Base-by-base conservation (phyloP, 2,113 vertebrate genomes). In the Limanda limanda region DNA sequence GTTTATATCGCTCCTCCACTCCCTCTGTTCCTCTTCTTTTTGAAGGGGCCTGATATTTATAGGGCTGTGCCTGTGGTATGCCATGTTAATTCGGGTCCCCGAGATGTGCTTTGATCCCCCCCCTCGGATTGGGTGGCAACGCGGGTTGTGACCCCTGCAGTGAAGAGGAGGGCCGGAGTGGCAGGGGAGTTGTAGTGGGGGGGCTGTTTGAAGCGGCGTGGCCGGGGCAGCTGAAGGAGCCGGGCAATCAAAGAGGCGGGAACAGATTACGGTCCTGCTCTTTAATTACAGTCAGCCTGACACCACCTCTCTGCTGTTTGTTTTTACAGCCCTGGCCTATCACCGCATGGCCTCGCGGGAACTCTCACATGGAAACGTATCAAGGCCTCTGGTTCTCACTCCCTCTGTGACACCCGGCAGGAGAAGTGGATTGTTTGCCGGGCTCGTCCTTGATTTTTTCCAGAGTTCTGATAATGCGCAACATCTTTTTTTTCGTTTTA, bases 11-110 rank as follows among this genome's bases (percentile, higher is more conserved):
- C 88, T 87, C 82, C 90, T 85, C 89, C 84, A 85, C 89, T 92
- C 88, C 83, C 91, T 91, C 88, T 90, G 89, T 90, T 90, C 88
- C 85, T 85, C 85, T 89, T 78, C 83, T 77, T 91, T 91, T 89
- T 89, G 87, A 90, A 89, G 86, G 92, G 94, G 93, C 79, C 79
- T 94, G 95, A 96, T 98, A 97, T 98, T 98, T 98, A 97, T 95
- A 95, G 95, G 95, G 94, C 94, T 88, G 78, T 87, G 93, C 92
- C 95, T 95, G 95, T 96, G 95, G 85, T 95, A 94, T 96, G 95
- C 96, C 93, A 93, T 94, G 95, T 95, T 93, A 91, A 96, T 96
- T 95, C 96, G 94, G 95, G 95, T 95, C 94, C 95, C 95, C 82
- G 95, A 94, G 94, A 94, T 94, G 95, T 90, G 94, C 95, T 96